Evolutionary conservation across 2,113 vertebrate species (phyloP), one percentile per base, ranked within the genome.

Genomic region (Mellivora capensis): DNA sequence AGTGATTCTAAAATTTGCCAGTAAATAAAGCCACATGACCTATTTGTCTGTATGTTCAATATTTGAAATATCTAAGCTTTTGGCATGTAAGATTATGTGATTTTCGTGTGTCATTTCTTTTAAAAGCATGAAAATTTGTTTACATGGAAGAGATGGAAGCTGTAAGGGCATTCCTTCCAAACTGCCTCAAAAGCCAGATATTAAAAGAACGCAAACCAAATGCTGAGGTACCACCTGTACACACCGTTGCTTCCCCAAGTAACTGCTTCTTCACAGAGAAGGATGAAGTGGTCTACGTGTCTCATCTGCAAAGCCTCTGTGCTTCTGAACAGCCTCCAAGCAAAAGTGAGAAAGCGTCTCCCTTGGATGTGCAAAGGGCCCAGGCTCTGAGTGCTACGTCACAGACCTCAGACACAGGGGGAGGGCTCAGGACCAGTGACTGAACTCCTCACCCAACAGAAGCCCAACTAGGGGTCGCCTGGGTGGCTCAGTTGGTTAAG

Each of bases 81-180:
- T 91, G 52, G 37, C 82, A 97, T 52, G n/a, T 87, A 64, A 95
- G 72, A 89, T 44, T 83, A 79, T 72, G 64, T 88, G 34, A 67
- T 91, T 92, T 87, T 31, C 12, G 31, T 77, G 25, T 82, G 13
- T 20, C 93, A 37, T 72, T 93, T 93, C 84, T 96, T 98, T 81
- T 57, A 79, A 88, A 94, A 88, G n/a, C 72, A 86, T 47, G 25
- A 90, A 88, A 76, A 90, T 93, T 9, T 96, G 20, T 97, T 88
- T 79, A 86, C 34, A n/a, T n/a, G 64, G 17, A 90, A 95, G 84
- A 83, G 17, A 92, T 39, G 57, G 93, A 81, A 84, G 82, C 44
- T 71, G 87, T 2, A 85, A 82, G 42, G 39, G 23, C 11, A 61
- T 76, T 89, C 80, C 71, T 96, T 92, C 72, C 64, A 85, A 95